A percentile compares a stretch with the other conserved stretches of the same genome.
These are phyloP conservation scores for Arvicanthis niloticus DNA, from an alignment of 2,113 vertebrate genomes.

Conservation along the genomic window DNA sequence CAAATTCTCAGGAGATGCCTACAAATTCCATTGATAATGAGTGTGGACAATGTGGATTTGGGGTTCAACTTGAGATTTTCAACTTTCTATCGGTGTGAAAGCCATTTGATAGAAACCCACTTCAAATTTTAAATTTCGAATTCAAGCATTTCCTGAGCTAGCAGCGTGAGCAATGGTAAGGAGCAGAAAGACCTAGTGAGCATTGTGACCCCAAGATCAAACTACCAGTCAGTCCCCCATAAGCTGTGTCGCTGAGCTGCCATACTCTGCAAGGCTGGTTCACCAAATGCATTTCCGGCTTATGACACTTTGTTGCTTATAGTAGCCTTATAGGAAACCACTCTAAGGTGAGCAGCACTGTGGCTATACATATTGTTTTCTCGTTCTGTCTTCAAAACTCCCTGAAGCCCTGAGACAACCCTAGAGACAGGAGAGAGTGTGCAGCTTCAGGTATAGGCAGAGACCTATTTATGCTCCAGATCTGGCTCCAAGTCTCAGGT, in stretches of 20 bases:
- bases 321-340: neutral
- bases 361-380: neutral
- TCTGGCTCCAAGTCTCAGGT: neutral
- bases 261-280: neutral
- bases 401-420: neutral
- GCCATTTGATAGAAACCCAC: neutral
- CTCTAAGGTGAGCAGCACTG: neutral
- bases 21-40: neutral
- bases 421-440: neutral
- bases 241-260: neutral
- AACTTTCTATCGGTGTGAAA: neutral
- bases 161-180: neutral
- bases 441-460: neutral
- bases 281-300: neutral
- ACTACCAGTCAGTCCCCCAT: too few relatives aligned
- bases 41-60: neutral
- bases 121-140: neutral
- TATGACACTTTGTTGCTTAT: neutral
- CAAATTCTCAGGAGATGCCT: too few relatives aligned
- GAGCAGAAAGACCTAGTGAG: neutral
- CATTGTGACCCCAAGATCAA: neutral
- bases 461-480: too few relatives aligned
- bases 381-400: neutral
- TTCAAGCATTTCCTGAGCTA: neutral
- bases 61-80: neutral